Base-by-base conservation (phyloP, 2,797 vertebrate species). In the Cossypha polioptera region DNA sequence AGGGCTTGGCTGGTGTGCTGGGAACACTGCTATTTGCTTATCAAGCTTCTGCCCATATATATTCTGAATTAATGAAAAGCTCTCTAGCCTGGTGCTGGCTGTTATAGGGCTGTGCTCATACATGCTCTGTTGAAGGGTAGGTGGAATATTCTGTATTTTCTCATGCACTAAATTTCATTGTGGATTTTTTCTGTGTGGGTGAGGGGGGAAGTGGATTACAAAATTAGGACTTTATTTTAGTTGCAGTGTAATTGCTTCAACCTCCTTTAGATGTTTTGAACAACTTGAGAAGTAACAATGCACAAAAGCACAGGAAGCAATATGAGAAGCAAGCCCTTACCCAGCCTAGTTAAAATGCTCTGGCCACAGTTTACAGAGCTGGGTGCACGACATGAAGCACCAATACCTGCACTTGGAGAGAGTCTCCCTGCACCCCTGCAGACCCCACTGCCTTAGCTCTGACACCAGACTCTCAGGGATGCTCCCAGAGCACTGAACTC, bases 241-340 rank as follows among this genome's bases (percentile, higher is more conserved):
- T 47, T 91, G 95, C 86, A 38, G 51, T 76, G 74, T 94, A 96
- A 96, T 97, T 97, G 96, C 96, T 94, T 90, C 88, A 95, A 96
- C 88, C 95, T 97, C 92, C 94, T 82, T 97, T 94, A 88, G 88
- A 97, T 96, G 94, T 97, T 97, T 97, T 95, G 94, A 95, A 93
- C 87, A 96, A 92, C 92, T 92, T 35, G 26, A 75, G 68, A 86
- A 92, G 65, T 90, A 96, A 97, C 96, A 97, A 97, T 97, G 95
- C 94, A 96, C 96, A 97, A 96, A 95, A 96, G 86, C 87, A 90
- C 94, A 96, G 94, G 97, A 96, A 96, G 90, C 92, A 90, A 96
- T 97, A 94, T 78, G 89, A 95, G 94, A 95, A 95, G 95, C 82
- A 91, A 94, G 79, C 73, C 71, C 66, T 89, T 74, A 38, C 82